Evolutionary conservation across 2,888 invertebrate genomes (phyloP).

Genomic region (Meloe dianella): DNA sequence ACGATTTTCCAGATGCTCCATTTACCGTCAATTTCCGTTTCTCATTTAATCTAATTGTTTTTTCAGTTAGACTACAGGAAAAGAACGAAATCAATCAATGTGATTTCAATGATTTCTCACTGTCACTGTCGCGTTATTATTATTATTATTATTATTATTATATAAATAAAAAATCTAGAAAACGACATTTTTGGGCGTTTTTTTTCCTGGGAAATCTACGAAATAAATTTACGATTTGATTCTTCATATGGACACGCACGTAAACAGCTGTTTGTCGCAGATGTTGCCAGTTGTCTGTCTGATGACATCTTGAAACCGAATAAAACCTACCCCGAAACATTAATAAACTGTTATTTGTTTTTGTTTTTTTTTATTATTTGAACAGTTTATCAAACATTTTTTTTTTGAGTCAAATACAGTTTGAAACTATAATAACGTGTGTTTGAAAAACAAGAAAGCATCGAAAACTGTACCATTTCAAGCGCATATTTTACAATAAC

Average conservation of each 20-base stretch:
- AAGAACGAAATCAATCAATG: conserved; percentile 10
- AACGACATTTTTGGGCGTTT: too few relatives aligned
- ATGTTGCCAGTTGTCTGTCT: conserved; percentile 13
- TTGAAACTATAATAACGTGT: not conserved
- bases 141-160: too few relatives aligned
- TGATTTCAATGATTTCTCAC: not conserved
- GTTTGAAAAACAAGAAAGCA: conserved; percentile 15
- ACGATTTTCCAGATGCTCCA: conserved; percentile 3
- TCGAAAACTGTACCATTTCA: conserved; percentile 16
- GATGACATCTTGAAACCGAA: not conserved
- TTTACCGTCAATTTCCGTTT: conserved; percentile 24
- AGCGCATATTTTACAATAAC: conserved; percentile 17
- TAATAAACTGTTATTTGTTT: not conserved
- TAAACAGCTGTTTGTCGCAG: conserved; percentile 21
- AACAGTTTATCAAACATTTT: too few relatives aligned
- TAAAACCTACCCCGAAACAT: not conserved
- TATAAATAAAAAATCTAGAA: too few relatives aligned
- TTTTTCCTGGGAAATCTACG: not conserved
- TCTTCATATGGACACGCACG: conserved; percentile 15
- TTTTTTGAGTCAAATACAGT: not conserved
- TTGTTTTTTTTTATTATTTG: not conserved
- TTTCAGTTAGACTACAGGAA: conserved; percentile 18
- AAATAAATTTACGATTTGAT: not conserved
- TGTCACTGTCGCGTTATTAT: not conserved
- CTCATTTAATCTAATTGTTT: conserved; percentile 27